phyloP scores from a whole-genome alignment of 2,797 vertebrate genomes.

The Phrynocephalus guinanensis region DNA sequence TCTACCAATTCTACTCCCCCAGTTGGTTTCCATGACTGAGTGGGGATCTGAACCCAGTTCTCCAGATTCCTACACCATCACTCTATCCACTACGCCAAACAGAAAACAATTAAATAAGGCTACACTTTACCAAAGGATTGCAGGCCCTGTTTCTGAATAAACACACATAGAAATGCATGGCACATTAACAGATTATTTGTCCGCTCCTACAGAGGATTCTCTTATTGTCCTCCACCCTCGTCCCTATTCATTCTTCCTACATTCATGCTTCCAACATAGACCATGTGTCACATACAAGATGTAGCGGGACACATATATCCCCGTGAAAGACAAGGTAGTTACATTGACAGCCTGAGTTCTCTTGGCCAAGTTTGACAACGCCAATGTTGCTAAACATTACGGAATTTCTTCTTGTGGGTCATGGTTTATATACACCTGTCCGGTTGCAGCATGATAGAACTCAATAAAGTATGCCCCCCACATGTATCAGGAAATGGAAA shows the following conservation, averaged over 20 bases:
- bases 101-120: too few species aligned
- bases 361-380: neutral
- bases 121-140: neutral
- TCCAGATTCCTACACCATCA: too few species aligned
- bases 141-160: neutral
- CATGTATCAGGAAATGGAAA: constrained; percentile 28
- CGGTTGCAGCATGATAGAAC: neutral
- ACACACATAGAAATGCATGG: neutral
- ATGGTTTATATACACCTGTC: neutral
- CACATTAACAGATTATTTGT: neutral
- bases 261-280: neutral
- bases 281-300: neutral
- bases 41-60: too few species aligned
- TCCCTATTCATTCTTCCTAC: neutral
- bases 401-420: neutral
- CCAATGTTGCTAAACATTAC: neutral
- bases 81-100: too few species aligned
- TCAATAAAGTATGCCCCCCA: constrained; percentile 4
- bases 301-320: neutral
- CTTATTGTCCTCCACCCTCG: neutral
- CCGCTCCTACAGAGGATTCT: neutral
- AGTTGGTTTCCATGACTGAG: too few species aligned
- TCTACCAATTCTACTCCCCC: too few species aligned
- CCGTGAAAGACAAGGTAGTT: too few species aligned
- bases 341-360: neutral